Conservation (phyloP, 2,888 invertebrate species). For the Prenolepis imparis region DNA sequence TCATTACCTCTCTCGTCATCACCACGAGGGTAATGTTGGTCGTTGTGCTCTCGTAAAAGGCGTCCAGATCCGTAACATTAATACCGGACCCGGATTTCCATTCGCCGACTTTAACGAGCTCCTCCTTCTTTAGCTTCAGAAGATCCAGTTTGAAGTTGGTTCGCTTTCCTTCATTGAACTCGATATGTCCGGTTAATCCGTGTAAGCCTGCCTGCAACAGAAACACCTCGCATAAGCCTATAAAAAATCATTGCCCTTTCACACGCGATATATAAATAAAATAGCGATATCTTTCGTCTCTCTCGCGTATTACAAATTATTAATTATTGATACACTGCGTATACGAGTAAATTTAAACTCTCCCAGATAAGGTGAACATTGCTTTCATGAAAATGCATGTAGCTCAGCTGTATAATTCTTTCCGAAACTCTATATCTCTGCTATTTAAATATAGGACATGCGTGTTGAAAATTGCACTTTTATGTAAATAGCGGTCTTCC, state of each 20-base stretch:
- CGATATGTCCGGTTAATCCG: constrained; percentile 95
- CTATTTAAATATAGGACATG: constrained; percentile 28
- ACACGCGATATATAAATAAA: background rate
- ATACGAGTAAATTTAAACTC: background rate
- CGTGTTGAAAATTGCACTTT: constrained; percentile 28
- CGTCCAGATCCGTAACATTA: constrained; percentile 94
- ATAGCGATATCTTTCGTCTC: background rate
- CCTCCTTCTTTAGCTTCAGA: constrained; percentile 92
- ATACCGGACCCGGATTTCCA: constrained; percentile 93
- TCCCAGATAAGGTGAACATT: background rate
- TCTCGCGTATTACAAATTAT: background rate
- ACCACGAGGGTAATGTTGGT: no score
- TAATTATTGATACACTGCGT: background rate
- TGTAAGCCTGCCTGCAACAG: constrained; percentile 91
- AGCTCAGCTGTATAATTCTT: constrained; percentile 20
- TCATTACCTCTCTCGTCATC: no score
- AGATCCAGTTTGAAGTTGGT: constrained; percentile 95
- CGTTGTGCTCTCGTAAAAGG: constrained; percentile 88
- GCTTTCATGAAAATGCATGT: constrained; percentile 28
- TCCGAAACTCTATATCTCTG: constrained; percentile 21
- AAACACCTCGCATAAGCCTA: background rate
- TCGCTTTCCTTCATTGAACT: constrained; percentile 94
- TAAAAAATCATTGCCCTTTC: constrained; percentile 53
- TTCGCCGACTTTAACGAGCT: constrained; percentile 93
- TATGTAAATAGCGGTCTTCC: constrained; percentile 37